Percentiles rank a stretch among this genome's conserved stretches.
Evolutionary conservation across 2,113 vertebrate genomes (phyloP).

Genomic region (Upupa epops): DNA sequence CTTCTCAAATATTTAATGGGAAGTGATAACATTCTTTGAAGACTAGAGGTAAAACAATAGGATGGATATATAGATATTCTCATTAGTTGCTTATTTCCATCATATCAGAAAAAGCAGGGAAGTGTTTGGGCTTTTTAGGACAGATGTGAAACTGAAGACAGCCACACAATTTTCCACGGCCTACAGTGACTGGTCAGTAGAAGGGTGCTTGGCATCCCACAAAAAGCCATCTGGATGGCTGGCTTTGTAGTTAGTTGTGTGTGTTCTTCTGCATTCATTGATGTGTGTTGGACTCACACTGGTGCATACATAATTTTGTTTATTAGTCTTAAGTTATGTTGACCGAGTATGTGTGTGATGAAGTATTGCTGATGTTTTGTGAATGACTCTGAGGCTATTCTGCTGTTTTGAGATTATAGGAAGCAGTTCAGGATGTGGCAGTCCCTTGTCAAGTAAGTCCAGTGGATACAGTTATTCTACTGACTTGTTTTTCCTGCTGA

Average conservation of each 20-base stretch:
- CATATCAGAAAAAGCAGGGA: neutral
- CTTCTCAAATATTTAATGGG: neutral
- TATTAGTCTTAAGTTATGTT: neutral
- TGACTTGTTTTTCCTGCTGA: neutral
- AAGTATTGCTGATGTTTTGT: neutral
- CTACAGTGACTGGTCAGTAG: neutral
- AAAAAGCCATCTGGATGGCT: neutral
- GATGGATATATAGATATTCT: neutral
- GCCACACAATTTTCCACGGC: neutral
- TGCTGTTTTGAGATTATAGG: neutral
- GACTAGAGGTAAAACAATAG: neutral
- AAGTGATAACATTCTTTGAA: neutral
- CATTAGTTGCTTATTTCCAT: neutral
- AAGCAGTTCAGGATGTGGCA: neutral
- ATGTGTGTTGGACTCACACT: neutral
- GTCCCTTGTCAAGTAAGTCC: neutral
- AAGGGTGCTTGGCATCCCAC: neutral
- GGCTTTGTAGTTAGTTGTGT: neutral
- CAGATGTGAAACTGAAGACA: neutral
- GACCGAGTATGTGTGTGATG: neutral
- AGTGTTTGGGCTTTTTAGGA: neutral
- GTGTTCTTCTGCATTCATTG: neutral
- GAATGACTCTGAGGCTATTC: neutral
- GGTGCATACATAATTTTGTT: neutral
- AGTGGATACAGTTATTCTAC: slow-evolving; percentile 1